Conservation (phyloP, 1,140 invertebrate genomes). For the Belonocnema kinseyi region DNA sequence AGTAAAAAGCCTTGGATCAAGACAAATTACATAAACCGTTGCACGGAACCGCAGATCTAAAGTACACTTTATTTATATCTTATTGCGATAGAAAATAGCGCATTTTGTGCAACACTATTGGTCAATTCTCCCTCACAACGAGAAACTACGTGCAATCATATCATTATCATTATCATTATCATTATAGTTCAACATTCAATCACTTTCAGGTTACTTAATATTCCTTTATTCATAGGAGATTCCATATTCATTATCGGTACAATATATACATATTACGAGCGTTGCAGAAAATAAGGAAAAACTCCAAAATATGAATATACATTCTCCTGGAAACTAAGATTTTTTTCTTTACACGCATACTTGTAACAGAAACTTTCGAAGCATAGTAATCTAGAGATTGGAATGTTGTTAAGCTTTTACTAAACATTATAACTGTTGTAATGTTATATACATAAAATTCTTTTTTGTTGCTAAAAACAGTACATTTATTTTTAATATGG, state of each 20-base stretch:
- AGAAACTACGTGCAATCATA: too few relatives aligned
- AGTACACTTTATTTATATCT: background rate
- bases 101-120: constrained; percentile 22
- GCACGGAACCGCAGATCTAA: background rate
- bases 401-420: too few relatives aligned
- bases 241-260: background rate
- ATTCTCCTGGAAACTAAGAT: background rate
- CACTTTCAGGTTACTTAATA: background rate
- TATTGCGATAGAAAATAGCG: constrained; percentile 27
- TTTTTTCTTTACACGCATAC: background rate
- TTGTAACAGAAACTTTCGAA: too few relatives aligned
- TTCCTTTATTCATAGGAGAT: background rate
- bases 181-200: background rate
- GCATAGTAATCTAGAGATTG: too few relatives aligned
- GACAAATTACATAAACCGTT: constrained; percentile 28
- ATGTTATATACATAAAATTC: too few relatives aligned
- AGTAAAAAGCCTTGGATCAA: constrained; percentile 16
- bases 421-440: too few relatives aligned
- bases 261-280: too few relatives aligned
- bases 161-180: background rate
- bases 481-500: too few relatives aligned
- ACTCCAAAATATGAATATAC: background rate
- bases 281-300: background rate
- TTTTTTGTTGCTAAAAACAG: too few relatives aligned
- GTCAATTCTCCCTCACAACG: background rate